Base-by-base conservation (phyloP, 2,797 vertebrate species). In the Falco naumanni region DNA sequence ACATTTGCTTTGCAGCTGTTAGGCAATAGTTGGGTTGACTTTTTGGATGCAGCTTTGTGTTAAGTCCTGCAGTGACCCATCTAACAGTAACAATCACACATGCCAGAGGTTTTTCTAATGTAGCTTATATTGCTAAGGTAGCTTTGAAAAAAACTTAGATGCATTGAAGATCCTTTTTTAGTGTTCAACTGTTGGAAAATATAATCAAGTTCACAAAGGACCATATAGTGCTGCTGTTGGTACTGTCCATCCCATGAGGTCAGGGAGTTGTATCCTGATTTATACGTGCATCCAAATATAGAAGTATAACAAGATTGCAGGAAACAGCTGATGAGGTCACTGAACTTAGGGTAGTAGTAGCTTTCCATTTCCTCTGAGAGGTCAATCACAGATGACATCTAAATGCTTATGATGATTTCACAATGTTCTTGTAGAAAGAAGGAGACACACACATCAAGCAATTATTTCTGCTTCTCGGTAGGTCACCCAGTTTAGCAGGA, bases 1-100 rank as follows among this genome's bases (percentile, higher is more conserved):
- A 34, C 13, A 48, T 77, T 91, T 89, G 48, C 17, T 85, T 82
- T 91, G 34, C 89, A 93, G 47, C 68, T 96, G 87, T 82, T 87
- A 82, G 54, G 17, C 43, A 76, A 19, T 59, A 72, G 63, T 84
- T 79, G 39, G 22, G 16, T 79, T 89, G 70, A 54, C 20, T 71
- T 78, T 89, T 61, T 72, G 33, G 29, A 72, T 39, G 13, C 15
- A 89, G 19, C n/a, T 90, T 87, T 82, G 12, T 53, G 19, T 54
- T 76, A 72, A 91, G n/a, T 69, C 22, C 61, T 72, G 77, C 50
- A 82, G 39, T 76, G 33, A 65, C 14, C 47, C 53, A 48, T 76
- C 33, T 17, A 47, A 70, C 34, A 63, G 75, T 37, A 87, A 64
- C 45, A 63, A 82, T 66, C 13, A 21, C 39, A 56, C 5, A 9